Conservation (phyloP, 2,888 invertebrate genomes). For the Tenthredo notha region DNA sequence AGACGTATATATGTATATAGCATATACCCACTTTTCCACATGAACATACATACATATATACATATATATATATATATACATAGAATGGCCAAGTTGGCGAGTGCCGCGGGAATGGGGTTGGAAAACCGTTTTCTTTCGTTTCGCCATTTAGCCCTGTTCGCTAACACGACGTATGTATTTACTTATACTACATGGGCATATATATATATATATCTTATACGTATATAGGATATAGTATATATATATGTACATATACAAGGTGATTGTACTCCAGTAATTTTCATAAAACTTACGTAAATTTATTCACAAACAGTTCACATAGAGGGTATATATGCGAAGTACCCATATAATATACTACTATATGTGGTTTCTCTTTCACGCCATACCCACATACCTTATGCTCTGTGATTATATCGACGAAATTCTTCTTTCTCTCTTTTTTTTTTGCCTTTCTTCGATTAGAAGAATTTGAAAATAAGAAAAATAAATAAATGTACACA, state of each 20-base stretch:
- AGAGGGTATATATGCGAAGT: not conserved
- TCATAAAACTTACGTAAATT: slow-evolving; percentile 51
- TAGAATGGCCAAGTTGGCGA: not conserved
- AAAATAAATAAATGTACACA: too few species aligned
- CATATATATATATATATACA: not conserved
- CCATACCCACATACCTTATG: too few species aligned
- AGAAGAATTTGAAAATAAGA: too few species aligned
- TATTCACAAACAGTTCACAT: not conserved
- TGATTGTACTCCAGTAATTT: slow-evolving; percentile 18
- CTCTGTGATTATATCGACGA: too few species aligned
- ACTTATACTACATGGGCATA: not conserved
- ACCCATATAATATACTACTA: too few species aligned
- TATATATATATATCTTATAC: not conserved
- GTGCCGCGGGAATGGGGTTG: not conserved
- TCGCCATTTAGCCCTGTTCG: slow-evolving; percentile 9
- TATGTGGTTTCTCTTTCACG: too few species aligned
- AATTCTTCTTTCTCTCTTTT: too few species aligned
- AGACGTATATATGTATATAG: not conserved
- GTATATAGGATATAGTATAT: too few species aligned
- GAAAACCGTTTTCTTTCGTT: slow-evolving; percentile 17
- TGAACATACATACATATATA: not conserved
- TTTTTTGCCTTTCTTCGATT: too few species aligned
- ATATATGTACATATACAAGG: not conserved
- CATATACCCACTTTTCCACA: too few species aligned
- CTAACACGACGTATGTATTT: not conserved